A percentile compares a stretch with the other conserved stretches of the same genome.
Conservation (phyloP, 2,888 invertebrate genomes). For the Heliconius ethilla region DNA sequence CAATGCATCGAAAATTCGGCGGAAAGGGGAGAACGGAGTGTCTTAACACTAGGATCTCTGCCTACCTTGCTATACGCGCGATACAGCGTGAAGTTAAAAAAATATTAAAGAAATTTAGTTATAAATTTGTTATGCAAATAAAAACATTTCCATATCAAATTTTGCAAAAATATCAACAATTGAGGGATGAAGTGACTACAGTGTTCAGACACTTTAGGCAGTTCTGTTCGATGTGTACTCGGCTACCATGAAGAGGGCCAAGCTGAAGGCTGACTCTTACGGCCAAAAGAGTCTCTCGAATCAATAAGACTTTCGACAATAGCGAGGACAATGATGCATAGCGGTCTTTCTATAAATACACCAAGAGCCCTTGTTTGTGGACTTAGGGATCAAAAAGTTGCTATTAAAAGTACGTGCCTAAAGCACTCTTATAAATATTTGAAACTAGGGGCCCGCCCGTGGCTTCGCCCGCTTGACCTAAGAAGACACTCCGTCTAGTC, state of each 20-base stretch:
- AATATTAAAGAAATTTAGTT: too few species aligned
- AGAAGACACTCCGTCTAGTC: too few species aligned
- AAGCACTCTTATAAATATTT: conserved; percentile 2
- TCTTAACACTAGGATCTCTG: background rate
- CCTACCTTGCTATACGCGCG: too few species aligned
- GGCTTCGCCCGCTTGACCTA: too few species aligned
- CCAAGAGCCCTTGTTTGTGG: conserved; percentile 37
- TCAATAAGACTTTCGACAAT: conserved; percentile 46
- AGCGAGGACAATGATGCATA: conserved; percentile 53
- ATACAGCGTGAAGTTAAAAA: too few species aligned
- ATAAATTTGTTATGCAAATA: too few species aligned
- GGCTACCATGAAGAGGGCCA: conserved; percentile 50
- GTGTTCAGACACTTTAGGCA: conserved; percentile 15
- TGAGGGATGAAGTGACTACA: background rate
- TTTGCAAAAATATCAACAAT: background rate
- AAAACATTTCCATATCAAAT: background rate
- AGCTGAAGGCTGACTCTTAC: conserved; percentile 53
- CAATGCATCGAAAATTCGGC: too few species aligned
- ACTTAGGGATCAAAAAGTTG: conserved; percentile 34
- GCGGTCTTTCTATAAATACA: conserved; percentile 45
- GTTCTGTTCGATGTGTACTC: conserved; percentile 50
- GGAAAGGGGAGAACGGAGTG: background rate
- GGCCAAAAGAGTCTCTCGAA: conserved; percentile 50
- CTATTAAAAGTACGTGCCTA: conserved; percentile 11
- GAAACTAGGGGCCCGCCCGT: background rate